Evolutionary conservation across 2,888 invertebrate genomes (phyloP), one percentile per base, ranked within the genome.

Genomic region (Cerastis leucographa): DNA sequence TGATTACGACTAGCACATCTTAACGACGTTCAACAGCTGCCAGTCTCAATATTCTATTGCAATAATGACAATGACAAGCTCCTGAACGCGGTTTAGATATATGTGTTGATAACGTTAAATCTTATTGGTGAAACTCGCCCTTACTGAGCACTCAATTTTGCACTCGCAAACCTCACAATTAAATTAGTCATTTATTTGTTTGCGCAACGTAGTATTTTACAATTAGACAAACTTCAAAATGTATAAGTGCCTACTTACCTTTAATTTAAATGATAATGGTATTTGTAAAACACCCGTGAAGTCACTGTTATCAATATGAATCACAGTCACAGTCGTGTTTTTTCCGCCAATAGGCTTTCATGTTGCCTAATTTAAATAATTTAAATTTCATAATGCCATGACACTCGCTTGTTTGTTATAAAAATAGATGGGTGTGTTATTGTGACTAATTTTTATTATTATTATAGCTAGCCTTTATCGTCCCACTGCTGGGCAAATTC

Each of bases 281-380:
- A 59, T 25, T 59, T 40, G 59, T 29, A 14, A 25, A 76, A 44
- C 7, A 66, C 9, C 54, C 46, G 25, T 35, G 22, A 64, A 68
- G 29, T 59, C 8, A 19, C 12, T 44, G 4, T 71, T 67, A 68
- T 77, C 40, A 44, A n/a, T 14, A 29, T 25, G 44, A 71, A 54
- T 14, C 25, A 14, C 3, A 19, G 79, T 68, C 68, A 67, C 72
- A 35, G 4, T n/a, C 62, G 46, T 67, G 66, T 71, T 66, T 66
- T 54, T 78, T 6, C 78, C 69, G 44, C 4, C 1, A 19, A 35
- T 14, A 25, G 40, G 2, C 17, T 17, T 51, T 51, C 17, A 64
- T 42, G n/a, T 3, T 42, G n/a, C 6, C 42, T n/a, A 42, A 14
- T 64, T 42, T 3, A 62, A 40, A 40, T 62, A 12, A 40, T 62